Base-by-base conservation (phyloP, 2,888 invertebrate species). In the Dasypogon diadema region DNA sequence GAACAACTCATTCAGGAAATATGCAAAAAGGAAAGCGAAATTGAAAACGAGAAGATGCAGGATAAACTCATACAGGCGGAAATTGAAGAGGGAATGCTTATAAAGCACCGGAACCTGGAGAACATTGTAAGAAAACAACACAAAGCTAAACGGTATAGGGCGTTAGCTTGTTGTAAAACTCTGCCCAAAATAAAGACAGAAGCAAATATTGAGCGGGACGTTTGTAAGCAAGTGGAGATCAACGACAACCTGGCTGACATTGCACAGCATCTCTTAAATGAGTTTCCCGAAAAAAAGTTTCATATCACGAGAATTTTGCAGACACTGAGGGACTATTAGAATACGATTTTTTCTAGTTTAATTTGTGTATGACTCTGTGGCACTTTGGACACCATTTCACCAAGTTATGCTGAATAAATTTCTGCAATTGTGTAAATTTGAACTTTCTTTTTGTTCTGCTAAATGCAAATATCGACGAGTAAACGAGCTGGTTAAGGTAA, bases 61-160 rank as follows among this genome's bases (percentile, higher is more conserved):
- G 81, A 84, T 60, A 78, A 63, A 5, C 56, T 82, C 6, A 84
- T 87, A 63, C 80, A 82, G 10, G 75, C 81, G 6, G 85, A 87
- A 80, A 86, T 87, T 2, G 85, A 87, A 65, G 84, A 87, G 34
- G 84, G 84, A 42, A 76, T 87, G 63, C 77, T 85, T 18, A 60
- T 81, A 2, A 85, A 85, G 37, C 83, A 85, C 78, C 81, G 82
- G 18, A 86, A 89, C 4, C 80, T 89, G 37, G 89, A 89, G 78
- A 87, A 86, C 56, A 89, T 94, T 18, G 89, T 93, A 0, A 89
- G 91, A 60, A 89, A 90, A 80, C 94, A 95, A 83, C 90, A 91
- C 30, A 90, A 92, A 78, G 89, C 91, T 30, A 89, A 87, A 78
- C 88, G 92, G 80, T 88, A 92, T 74, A 81, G 86, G 0, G 87